Evolutionary conservation across 2,113 vertebrate genomes (phyloP).

Genomic region (Diphyllodes magnificus): DNA sequence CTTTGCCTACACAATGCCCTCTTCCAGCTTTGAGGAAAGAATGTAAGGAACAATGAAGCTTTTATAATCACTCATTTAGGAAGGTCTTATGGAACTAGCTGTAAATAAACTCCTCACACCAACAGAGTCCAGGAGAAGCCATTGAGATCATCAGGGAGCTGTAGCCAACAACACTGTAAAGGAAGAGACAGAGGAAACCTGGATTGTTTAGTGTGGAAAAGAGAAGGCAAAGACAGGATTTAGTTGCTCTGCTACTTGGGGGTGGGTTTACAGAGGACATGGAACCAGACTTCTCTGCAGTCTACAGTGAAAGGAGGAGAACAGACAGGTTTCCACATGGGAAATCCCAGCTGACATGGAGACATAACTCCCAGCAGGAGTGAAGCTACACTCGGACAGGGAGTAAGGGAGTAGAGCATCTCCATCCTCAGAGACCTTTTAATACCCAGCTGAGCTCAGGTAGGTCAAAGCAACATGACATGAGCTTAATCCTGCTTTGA

Average conservation of each 20-base stretch:
- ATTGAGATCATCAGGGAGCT: background rate
- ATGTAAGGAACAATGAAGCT: background rate
- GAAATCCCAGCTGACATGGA: background rate
- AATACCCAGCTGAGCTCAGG: background rate
- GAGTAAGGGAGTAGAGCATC: background rate
- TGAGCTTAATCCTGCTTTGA: background rate
- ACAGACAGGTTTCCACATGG: background rate
- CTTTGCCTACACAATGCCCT: background rate
- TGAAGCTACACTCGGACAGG: background rate
- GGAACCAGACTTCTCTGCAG: background rate
- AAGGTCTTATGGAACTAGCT: background rate
- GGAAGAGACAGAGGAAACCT: background rate
- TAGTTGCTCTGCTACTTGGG: background rate
- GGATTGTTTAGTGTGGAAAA: background rate
- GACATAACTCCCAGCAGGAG: background rate
- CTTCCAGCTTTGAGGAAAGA: background rate
- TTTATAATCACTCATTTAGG: background rate
- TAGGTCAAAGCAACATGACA: background rate
- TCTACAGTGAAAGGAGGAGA: background rate
- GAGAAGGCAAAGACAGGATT: background rate
- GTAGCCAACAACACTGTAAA: background rate
- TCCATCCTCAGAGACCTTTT: background rate
- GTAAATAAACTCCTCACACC: background rate
- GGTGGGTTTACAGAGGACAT: background rate
- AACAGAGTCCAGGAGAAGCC: background rate